Percentiles rank a stretch among this genome's conserved stretches.
Conservation (phyloP, 1,140 invertebrate species). For the Ostrea denselamellosa region DNA sequence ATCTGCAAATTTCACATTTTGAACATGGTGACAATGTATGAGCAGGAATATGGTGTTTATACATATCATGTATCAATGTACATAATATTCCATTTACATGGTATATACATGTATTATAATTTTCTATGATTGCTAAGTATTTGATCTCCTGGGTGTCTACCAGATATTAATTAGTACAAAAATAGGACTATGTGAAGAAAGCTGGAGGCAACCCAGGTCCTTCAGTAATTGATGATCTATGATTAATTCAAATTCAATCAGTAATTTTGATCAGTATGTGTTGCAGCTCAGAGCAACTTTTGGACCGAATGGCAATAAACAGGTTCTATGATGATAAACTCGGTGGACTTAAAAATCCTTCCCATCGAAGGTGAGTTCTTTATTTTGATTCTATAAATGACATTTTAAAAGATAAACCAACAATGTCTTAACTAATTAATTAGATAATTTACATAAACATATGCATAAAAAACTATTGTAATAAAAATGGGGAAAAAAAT, state of each 20-base stretch:
- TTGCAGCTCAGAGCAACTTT: conserved; percentile 88
- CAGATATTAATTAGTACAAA: neutral
- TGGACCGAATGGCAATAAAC: conserved; percentile 95
- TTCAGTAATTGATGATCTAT: neutral
- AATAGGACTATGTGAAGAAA: neutral
- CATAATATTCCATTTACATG: neutral
- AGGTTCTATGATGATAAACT: conserved; percentile 93
- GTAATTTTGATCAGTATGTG: conserved; percentile 45
- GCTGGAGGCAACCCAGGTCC: neutral
- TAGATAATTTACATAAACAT: too few relatives aligned
- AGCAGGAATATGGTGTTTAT: too few relatives aligned
- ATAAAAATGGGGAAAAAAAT: too few relatives aligned
- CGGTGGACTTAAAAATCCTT: conserved; percentile 89
- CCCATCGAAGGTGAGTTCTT: conserved; percentile 87
- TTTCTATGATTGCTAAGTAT: neutral
- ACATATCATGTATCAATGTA: neutral
- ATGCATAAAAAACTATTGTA: too few relatives aligned
- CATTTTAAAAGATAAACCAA: too few relatives aligned
- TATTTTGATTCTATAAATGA: too few relatives aligned
- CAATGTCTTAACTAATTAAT: too few relatives aligned
- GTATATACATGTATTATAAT: neutral
- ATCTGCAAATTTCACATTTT: too few relatives aligned
- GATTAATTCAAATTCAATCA: neutral
- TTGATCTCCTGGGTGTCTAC: neutral
- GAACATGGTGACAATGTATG: too few relatives aligned